Percentiles rank a stretch among this genome's conserved stretches.
Conservation (phyloP, 92 coral and sea anemone species). For the Phenganax subtilis region DNA sequence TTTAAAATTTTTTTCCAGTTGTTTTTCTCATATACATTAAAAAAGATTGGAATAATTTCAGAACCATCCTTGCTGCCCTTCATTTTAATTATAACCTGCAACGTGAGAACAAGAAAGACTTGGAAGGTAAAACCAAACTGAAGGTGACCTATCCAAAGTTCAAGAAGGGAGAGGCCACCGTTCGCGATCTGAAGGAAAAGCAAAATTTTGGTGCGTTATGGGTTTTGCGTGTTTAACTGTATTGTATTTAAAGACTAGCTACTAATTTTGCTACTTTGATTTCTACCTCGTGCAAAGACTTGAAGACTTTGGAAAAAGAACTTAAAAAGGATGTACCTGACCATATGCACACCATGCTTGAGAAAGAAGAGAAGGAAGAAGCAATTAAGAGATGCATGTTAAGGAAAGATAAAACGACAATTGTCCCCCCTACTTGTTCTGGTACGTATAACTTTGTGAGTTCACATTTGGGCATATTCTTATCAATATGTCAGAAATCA, state of each 20-base stretch:
- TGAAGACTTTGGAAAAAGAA: too few species aligned
- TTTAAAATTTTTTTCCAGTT: neutral
- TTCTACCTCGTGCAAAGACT: too few species aligned
- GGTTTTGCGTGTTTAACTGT: neutral
- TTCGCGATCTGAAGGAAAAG: conserved; percentile 4
- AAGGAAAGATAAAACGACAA: too few species aligned
- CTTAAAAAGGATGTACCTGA: too few species aligned
- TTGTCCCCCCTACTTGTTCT: too few species aligned
- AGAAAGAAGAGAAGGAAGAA: too few species aligned
- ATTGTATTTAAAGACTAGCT: neutral
- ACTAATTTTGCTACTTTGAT: too few species aligned
- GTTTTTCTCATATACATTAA: neutral
- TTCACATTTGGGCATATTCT: too few species aligned
- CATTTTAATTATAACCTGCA: neutral
- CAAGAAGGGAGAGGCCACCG: neutral
- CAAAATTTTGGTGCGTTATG: neutral
- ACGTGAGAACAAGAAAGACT: neutral
- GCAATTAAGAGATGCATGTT: too few species aligned
- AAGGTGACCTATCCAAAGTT: neutral
- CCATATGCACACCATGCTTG: too few species aligned
- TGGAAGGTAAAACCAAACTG: neutral
- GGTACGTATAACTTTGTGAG: too few species aligned
- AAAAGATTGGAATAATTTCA: neutral
- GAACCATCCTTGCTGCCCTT: conserved; percentile 9
- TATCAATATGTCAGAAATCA: too few species aligned